Percentiles rank a stretch among this genome's conserved stretches.
These are phyloP conservation scores for Nephotettix cincticeps DNA, from an alignment of 1,140 invertebrate species.

Conservation along the genomic window DNA sequence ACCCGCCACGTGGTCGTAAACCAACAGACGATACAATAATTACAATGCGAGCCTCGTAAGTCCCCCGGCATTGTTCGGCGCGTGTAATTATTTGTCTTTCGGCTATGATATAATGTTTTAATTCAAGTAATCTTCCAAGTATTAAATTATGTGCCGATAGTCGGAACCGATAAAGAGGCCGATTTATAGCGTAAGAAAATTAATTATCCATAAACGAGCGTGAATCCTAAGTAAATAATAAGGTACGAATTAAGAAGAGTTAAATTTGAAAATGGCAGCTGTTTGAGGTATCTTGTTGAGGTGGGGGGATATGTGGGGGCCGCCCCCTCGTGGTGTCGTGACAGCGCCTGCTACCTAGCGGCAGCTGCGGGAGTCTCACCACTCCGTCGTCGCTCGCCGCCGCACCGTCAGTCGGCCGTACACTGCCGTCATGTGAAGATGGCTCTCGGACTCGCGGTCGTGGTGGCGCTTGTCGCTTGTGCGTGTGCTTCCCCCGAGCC, in stretches of 20 bases:
- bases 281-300: not conserved
- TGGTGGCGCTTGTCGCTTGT: not conserved
- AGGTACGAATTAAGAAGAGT: constrained; percentile 1
- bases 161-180: constrained; percentile 1
- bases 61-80: not conserved
- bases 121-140: constrained; percentile 9
- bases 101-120: constrained; percentile 7
- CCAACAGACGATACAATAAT: not conserved
- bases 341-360: constrained; percentile 19
- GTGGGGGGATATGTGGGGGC: not conserved
- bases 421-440: constrained; percentile 26
- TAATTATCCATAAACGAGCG: not conserved
- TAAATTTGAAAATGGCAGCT: constrained; percentile 10
- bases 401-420: constrained; percentile 24
- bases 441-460: constrained; percentile 11
- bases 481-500: constrained; percentile 35
- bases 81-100: not conserved
- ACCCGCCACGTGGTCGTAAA: no score
- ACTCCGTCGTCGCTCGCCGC: not conserved
- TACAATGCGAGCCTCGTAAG: not conserved
- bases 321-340: not conserved
- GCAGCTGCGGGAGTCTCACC: not conserved
- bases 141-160: constrained; percentile 6
- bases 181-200: not conserved
- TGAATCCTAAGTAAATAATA: not conserved